phyloP scores from a whole-genome alignment of 30 jellyfish, hydroid and myxozoan species.

The Phacellophora camtschatica region DNA sequence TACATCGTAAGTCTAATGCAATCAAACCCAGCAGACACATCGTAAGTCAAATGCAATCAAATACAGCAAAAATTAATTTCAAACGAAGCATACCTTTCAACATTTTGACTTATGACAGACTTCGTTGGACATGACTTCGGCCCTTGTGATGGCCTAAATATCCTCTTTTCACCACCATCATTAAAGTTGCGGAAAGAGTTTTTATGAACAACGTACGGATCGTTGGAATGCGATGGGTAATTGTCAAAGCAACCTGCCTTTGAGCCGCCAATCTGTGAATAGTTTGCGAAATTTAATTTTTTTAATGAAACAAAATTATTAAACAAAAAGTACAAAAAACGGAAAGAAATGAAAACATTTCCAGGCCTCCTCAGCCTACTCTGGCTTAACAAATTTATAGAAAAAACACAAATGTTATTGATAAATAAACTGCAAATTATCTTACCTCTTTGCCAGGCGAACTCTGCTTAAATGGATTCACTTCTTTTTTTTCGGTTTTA shows the following conservation, averaged over 20 bases:
- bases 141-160: conserved; percentile 92
- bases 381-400: too few species aligned
- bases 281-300: too few species aligned
- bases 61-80: background rate
- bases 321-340: too few species aligned
- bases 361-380: too few species aligned
- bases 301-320: too few species aligned
- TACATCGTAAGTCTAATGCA: too few species aligned
- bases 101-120: conserved; percentile 74
- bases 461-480: conserved; percentile 87
- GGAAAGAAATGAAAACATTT: too few species aligned
- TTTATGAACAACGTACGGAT: conserved; percentile 74
- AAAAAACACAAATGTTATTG: too few species aligned
- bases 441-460: conserved; percentile 94
- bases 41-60: too few species aligned
- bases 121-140: conserved; percentile 83
- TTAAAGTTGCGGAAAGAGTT: conserved; percentile 49
- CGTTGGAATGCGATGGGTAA: conserved; percentile 90
- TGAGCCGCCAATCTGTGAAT: conserved; percentile 88
- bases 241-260: conserved; percentile 92
- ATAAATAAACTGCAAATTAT: too few species aligned
- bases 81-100: conserved; percentile 66
- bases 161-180: conserved; percentile 57
- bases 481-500: conserved; percentile 26
- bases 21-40: too few species aligned